Evolutionary conservation across 2,888 invertebrate species (phyloP), one percentile per base, ranked within the genome.

Genomic region (Amiota communis): DNA sequence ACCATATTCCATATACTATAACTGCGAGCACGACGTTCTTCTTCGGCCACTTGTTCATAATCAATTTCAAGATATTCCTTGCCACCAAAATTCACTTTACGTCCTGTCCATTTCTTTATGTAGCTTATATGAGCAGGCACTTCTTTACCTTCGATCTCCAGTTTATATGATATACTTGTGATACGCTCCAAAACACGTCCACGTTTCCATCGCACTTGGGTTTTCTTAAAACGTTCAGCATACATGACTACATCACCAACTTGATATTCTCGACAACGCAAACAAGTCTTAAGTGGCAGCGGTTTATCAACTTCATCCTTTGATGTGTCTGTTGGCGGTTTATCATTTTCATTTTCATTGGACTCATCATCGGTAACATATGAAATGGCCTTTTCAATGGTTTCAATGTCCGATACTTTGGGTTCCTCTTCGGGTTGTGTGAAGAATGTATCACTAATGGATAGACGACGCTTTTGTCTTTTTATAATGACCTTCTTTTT

Each of bases 61-160:
- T 89, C 90, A 20, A 89, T 89, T 78, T 89, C 89, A 73, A 89
- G 80, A 79, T 89, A 89, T 77, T 89, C 89, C 72, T 89, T 89
- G 56, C 85, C 87, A 17, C 88, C 88, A 65, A 89, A 89, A 51
- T 86, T 87, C 9, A 89, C 89, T 76, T 88, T 89, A 17, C 89
- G 86, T 3, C 85, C 86, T 0, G 88, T 89, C 70, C 85, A 88
- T 73, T 88, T 87, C 76, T 89, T 89, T 49, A 89, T 88, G 67
- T 89, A 89, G 75, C 88, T 89, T 9, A 89, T 86, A 47, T 89
- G 89, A 20, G 89, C 89, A 0, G 89, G 81, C 53, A 88, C 87
- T 71, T 89, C 89, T 68, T 88, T 88, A 67, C 89, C 89, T 63
- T 89, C 88, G 64, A 89, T 84, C 53, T 89, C 84, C 17, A 89